Conservation (phyloP, 2,113 vertebrate species). For the Geococcyx californianus region DNA sequence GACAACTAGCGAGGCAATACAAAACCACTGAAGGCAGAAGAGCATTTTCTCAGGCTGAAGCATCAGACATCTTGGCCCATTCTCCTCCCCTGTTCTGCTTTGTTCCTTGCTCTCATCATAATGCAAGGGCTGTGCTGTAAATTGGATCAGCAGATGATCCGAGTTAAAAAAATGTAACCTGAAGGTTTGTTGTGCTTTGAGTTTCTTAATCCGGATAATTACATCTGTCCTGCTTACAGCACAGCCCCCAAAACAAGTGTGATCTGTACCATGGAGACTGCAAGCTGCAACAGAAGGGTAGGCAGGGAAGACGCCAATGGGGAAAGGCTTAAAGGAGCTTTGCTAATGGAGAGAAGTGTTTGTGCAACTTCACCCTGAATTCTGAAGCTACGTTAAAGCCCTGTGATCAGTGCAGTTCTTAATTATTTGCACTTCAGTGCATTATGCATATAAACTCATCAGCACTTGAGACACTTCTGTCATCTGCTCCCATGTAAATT, state of each 20-base stretch:
- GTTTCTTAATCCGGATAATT: background rate
- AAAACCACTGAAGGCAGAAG: background rate
- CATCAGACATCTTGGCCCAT: background rate
- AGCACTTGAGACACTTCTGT: background rate
- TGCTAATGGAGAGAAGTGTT: background rate
- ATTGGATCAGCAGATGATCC: background rate
- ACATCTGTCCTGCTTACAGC: background rate
- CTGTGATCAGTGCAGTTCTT: background rate
- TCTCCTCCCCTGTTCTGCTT: background rate
- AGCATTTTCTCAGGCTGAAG: background rate
- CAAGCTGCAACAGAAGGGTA: background rate
- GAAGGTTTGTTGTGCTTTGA: conserved; percentile 10
- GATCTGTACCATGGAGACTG: background rate
- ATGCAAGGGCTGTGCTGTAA: background rate
- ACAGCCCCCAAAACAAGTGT: background rate
- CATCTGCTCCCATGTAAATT: background rate
- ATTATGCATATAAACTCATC: background rate
- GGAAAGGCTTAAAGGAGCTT: background rate
- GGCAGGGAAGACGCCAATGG: background rate
- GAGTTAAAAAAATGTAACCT: background rate
- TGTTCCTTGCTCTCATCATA: background rate
- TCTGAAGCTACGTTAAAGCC: background rate
- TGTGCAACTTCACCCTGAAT: background rate
- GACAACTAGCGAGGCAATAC: background rate
- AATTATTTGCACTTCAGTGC: conserved; percentile 7